Conservation (phyloP, 2,888 invertebrate genomes). For the Xanthia icteritia region DNA sequence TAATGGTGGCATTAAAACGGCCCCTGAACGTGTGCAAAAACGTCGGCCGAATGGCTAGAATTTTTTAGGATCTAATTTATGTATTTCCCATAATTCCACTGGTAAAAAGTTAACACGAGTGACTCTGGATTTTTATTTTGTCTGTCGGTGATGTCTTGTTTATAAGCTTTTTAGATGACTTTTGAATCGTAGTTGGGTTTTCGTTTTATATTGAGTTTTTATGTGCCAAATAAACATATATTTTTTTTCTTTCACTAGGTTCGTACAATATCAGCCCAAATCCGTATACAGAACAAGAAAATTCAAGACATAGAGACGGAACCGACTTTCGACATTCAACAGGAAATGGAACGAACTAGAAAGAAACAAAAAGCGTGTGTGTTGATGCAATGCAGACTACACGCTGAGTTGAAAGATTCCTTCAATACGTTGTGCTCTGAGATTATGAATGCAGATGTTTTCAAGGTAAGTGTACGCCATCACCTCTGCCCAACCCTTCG, state of each 20-base stretch:
- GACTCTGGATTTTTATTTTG: too few species aligned
- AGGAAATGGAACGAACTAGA: constrained; percentile 71
- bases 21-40: too few species aligned
- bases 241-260: constrained; percentile 69
- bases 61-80: too few species aligned
- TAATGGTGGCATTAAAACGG: too few species aligned
- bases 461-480: constrained; percentile 72
- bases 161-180: too few species aligned
- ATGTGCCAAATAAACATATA: not conserved
- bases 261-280: constrained; percentile 77
- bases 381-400: constrained; percentile 76
- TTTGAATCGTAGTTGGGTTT: too few species aligned
- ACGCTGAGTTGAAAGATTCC: constrained; percentile 69
- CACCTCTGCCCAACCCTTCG: too few species aligned
- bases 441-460: constrained; percentile 74
- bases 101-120: too few species aligned
- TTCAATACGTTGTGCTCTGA: constrained; percentile 73
- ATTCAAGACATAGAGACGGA: constrained; percentile 79
- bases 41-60: too few species aligned
- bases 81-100: too few species aligned
- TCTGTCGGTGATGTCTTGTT: too few species aligned
- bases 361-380: constrained; percentile 75
- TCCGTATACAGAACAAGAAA: constrained; percentile 80
- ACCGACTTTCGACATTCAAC: constrained; percentile 76
- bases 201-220: too few species aligned